A percentile compares a stretch with the other conserved stretches of the same genome.
Conservation (phyloP, 2,113 vertebrate species). For the Strix aluco region DNA sequence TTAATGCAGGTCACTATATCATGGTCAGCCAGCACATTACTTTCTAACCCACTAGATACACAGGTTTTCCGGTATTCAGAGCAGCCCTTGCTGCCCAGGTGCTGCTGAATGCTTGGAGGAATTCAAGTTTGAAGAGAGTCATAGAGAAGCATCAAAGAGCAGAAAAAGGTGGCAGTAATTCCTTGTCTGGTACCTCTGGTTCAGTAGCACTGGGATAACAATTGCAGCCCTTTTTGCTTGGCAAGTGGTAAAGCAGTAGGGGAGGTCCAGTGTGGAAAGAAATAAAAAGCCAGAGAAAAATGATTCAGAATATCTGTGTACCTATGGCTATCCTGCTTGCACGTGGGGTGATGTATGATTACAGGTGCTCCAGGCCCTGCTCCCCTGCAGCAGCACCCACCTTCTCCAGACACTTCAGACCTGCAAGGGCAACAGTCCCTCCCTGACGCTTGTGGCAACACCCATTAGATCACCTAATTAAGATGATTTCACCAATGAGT, state of each 20-base stretch:
- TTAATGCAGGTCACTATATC: neutral
- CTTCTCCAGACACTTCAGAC: neutral
- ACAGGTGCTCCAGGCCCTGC: accelerated
- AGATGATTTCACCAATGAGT: neutral
- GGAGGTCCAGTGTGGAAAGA: neutral
- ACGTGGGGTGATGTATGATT: accelerated
- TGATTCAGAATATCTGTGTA: too few relatives aligned
- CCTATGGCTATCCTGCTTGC: neutral
- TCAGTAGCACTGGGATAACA: neutral
- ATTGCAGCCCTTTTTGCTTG: neutral
- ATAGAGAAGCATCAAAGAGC: neutral
- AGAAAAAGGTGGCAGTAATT: neutral
- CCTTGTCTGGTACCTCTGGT: neutral
- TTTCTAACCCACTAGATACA: neutral
- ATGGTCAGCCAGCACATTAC: neutral
- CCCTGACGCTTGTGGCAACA: accelerated
- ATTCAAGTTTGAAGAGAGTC: neutral
- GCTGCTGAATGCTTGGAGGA: neutral
- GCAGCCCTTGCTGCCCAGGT: neutral
- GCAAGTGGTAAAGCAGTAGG: neutral
- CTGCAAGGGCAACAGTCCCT: accelerated
- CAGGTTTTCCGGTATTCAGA: neutral
- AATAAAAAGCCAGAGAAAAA: neutral
- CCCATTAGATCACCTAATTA: neutral
- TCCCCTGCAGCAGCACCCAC: neutral